A percentile compares a stretch with the other conserved stretches of the same genome.
Evolutionary conservation across 1,140 invertebrate species (phyloP).

Genomic region (Psix sp.): DNA sequence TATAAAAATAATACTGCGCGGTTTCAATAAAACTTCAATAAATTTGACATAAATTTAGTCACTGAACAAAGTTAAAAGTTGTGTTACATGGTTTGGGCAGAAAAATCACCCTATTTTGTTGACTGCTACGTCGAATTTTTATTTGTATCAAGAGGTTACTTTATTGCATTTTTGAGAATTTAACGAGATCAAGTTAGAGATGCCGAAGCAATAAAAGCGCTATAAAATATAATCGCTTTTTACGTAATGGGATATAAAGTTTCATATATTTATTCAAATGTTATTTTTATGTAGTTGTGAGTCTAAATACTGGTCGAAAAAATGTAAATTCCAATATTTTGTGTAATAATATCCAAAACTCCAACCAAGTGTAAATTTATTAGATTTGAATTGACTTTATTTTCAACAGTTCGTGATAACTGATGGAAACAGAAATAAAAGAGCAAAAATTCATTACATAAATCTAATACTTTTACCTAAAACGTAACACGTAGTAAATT

Average conservation of each 20-base stretch:
- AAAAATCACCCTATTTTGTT: conserved; percentile 33
- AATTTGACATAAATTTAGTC: conserved; percentile 8
- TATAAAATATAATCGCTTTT: conserved; percentile 51
- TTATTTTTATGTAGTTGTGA: conserved; percentile 37
- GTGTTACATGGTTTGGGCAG: conserved; percentile 12
- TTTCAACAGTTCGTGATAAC: too few species aligned
- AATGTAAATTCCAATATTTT: too few species aligned
- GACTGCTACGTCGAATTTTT: conserved; percentile 48
- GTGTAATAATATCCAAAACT: too few species aligned
- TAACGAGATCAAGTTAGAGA: conserved; percentile 36
- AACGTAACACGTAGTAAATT: too few species aligned
- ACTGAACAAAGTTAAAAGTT: not conserved
- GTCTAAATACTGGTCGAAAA: conserved; percentile 7
- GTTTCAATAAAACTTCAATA: conserved; percentile 1
- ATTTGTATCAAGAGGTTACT: conserved; percentile 45
- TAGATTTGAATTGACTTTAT: too few species aligned
- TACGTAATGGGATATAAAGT: conserved; percentile 34
- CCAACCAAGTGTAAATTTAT: too few species aligned
- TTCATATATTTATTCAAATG: conserved; percentile 48
- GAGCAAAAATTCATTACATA: too few species aligned
- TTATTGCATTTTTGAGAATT: conserved; percentile 48
- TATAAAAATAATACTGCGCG: too few species aligned
- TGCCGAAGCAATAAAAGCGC: conserved; percentile 27
- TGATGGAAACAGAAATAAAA: too few species aligned
- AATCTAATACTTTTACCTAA: too few species aligned